Conservation (phyloP, 1,140 invertebrate species). For the Lasioglossum baleicum region DNA sequence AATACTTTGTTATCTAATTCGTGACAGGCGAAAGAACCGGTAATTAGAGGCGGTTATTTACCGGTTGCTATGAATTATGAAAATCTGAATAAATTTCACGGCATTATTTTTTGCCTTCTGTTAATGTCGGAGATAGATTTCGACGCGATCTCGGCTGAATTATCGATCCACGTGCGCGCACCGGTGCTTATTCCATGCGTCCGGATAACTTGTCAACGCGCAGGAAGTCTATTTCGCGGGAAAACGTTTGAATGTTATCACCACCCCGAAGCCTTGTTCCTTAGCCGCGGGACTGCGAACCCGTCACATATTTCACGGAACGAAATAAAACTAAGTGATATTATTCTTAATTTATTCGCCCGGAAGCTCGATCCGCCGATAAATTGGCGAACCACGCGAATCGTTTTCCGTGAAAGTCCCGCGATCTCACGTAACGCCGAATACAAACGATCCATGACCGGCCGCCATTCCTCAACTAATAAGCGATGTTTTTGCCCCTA, state of each 20-base stretch:
- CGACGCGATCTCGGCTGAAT: not conserved
- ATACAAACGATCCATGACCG: constrained; percentile 9
- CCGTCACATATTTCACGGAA: not conserved
- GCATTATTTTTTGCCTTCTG: not conserved
- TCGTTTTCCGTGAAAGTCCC: constrained; percentile 15
- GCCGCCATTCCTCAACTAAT: constrained; percentile 5
- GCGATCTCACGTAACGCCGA: not conserved
- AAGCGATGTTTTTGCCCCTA: constrained; percentile 14
- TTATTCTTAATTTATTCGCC: constrained; percentile 41
- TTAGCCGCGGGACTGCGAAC: not conserved
- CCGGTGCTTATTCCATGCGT: constrained; percentile 1
- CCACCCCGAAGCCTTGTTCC: not conserved
- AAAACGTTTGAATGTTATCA: constrained; percentile 29
- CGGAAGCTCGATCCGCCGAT: constrained; percentile 24
- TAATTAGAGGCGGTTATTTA: not conserved
- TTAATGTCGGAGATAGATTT: not conserved
- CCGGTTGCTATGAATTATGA: not conserved
- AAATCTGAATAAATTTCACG: not conserved
- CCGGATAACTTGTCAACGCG: constrained; percentile 22
- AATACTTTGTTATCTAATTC: not conserved
- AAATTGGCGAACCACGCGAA: constrained; percentile 35
- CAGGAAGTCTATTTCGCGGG: constrained; percentile 41
- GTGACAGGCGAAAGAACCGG: not conserved
- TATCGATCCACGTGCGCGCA: not conserved
- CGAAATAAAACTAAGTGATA: constrained; percentile 28